A percentile compares a stretch with the other conserved stretches of the same genome.
phyloP scores from a whole-genome alignment of 1,140 invertebrate genomes.

The Pissodes strobi region DNA sequence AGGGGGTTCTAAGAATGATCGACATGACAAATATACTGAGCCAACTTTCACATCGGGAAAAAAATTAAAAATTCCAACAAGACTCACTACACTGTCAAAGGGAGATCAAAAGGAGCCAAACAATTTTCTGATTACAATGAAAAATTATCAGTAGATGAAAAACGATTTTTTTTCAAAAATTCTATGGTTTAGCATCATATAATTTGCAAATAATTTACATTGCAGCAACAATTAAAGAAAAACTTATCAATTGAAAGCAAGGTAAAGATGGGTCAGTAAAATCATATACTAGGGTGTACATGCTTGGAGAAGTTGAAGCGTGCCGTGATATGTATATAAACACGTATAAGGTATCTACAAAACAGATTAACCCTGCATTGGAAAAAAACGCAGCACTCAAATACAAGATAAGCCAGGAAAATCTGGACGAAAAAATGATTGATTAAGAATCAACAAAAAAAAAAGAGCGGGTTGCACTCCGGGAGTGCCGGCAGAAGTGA shows the following conservation, averaged over 20 bases:
- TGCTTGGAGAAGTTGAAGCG: neutral
- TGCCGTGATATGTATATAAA: slow-evolving; percentile 4
- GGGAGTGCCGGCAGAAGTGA: too few relatives aligned
- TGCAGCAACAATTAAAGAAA: slow-evolving; percentile 1
- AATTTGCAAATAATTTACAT: slow-evolving; percentile 5
- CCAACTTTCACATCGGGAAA: neutral
- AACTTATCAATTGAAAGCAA: neutral
- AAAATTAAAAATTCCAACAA: slow-evolving; percentile 1
- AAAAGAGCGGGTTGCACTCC: too few relatives aligned
- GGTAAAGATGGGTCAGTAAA: neutral
- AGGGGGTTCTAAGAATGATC: neutral
- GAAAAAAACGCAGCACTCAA: neutral
- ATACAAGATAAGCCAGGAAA: slow-evolving; percentile 3
- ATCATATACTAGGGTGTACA: neutral
- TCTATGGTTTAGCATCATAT: slow-evolving; percentile 3
- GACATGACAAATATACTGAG: neutral
- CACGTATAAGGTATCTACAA: neutral
- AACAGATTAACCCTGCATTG: too few relatives aligned
- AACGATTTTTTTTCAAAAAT: neutral
- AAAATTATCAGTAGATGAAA: neutral
- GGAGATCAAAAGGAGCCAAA: neutral
- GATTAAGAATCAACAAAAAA: too few relatives aligned
- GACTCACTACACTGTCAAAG: slow-evolving; percentile 1
- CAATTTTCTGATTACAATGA: neutral
- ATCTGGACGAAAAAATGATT: neutral